Base-by-base conservation (phyloP, 2,888 invertebrate species). In the Chalcis sispes region DNA sequence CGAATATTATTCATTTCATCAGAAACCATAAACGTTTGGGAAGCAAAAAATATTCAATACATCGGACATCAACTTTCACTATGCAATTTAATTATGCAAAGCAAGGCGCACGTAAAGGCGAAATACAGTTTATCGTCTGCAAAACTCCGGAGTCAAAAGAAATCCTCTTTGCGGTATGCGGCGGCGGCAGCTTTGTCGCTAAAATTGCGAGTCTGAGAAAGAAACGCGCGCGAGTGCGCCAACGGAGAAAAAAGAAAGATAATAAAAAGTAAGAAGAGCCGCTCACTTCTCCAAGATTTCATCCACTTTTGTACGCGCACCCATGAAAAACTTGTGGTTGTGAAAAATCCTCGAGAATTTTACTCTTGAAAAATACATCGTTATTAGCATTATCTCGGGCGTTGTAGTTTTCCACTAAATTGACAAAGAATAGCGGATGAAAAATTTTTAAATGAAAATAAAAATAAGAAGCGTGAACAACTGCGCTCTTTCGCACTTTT, bases 31-130 rank as follows among this genome's bases (percentile, higher is more conserved):
- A 42, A 42, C 13, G 15, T 13, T 4, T 42, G 42, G 15, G 15
- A 42, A 42, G 15, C 2, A 36, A 36, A 36, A 10, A 10, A 36
- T 7, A 36, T 4, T 42, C 7, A 15, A 42, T 42, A 13, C 15
- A 13, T 15, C 15, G 4, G 2, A 15, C 56, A 23, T 18, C 25
- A 56, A 7, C 32, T 4, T 10, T 15, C 58, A 58, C 23, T n/a
- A n/a, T n/a, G n/a, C n/a, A 48, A 69, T 59, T 69, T 32, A 69
- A 69, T 69, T 29, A 32, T 46, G 58, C 58, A 58, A 58, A 69
- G 58, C 32, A 20, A 27, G 29, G 67, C 18, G 32, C 5, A 23
- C 48, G 23, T 5, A 42, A 48, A 62, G 32, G 15, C 15, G 7
- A 32, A 3, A 8, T 32, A 32, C 32, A 32, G 32, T 5, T 32